Evolutionary conservation across 2,797 vertebrate genomes (phyloP).

Genomic region (Carduelis carduelis): DNA sequence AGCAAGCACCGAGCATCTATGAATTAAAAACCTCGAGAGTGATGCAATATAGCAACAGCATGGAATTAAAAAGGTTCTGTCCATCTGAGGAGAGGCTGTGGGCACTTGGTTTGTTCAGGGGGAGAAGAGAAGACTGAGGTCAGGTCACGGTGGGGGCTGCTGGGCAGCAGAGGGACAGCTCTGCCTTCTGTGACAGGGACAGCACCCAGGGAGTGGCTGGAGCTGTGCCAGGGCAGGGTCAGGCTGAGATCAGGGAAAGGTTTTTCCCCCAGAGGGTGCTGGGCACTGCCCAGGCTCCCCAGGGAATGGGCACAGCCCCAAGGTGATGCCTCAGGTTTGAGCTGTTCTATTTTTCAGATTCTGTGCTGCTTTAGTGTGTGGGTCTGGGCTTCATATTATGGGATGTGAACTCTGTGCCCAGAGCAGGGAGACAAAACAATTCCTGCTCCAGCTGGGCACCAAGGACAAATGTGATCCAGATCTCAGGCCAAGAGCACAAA

Average conservation of each 20-base stretch:
- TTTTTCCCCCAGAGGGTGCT: not conserved
- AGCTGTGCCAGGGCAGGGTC: fast-evolving
- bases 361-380: not conserved
- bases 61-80: not conserved
- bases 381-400: not conserved
- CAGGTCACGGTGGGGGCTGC: not conserved
- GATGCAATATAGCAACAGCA: not conserved
- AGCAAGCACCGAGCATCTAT: fast-evolving
- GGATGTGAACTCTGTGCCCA: fast-evolving
- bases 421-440: not conserved
- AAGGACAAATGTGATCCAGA: not conserved
- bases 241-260: not conserved
- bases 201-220: fast-evolving
- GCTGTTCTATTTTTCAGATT: not conserved
- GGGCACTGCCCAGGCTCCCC: not conserved
- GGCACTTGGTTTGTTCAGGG: not conserved
- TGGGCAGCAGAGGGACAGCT: not conserved
- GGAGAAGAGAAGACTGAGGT: not conserved
- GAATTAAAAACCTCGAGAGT: not conserved
- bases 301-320: not conserved
- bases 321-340: not conserved
- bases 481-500: not conserved
- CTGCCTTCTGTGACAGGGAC: not conserved
- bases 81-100: not conserved
- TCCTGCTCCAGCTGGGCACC: not conserved